phyloP scores from a whole-genome alignment of 2,797 vertebrate species.

The Rhinophrynus dorsalis region DNA sequence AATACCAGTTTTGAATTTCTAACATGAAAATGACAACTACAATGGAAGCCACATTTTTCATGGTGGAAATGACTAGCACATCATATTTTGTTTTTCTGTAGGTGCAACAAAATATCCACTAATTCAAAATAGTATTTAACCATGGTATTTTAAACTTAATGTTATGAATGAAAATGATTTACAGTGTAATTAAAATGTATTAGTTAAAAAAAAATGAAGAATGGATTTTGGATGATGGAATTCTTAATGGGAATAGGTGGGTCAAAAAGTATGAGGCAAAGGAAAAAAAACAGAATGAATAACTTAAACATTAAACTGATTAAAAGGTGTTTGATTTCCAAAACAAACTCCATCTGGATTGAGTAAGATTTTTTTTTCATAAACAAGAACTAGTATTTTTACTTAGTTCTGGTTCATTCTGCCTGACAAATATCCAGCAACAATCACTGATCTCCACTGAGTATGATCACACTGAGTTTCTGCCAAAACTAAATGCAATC shows the following conservation, averaged over 20 bases:
- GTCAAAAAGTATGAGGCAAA: background rate
- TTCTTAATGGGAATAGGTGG: background rate
- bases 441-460: constrained; percentile 60
- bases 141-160: too few species aligned
- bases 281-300: constrained; percentile 52
- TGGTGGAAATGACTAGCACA: too few species aligned
- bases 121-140: too few species aligned
- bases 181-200: too few species aligned
- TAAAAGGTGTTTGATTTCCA: constrained; percentile 62
- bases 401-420: constrained; percentile 43
- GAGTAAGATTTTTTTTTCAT: constrained; percentile 51
- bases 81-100: too few species aligned
- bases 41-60: too few species aligned
- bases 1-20: too few species aligned
- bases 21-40: too few species aligned
- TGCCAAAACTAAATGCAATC: constrained; percentile 64
- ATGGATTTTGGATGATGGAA: too few species aligned
- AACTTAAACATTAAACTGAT: constrained; percentile 52
- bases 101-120: too few species aligned
- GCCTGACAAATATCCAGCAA: constrained; percentile 58
- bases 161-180: too few species aligned
- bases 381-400: constrained; percentile 47
- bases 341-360: constrained; percentile 68
- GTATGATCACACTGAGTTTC: constrained; percentile 58
- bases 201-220: too few species aligned